Percentiles rank a stretch among this genome's conserved stretches.
Evolutionary conservation across 2,888 invertebrate species (phyloP).

Genomic region (Pheosia tremula): DNA sequence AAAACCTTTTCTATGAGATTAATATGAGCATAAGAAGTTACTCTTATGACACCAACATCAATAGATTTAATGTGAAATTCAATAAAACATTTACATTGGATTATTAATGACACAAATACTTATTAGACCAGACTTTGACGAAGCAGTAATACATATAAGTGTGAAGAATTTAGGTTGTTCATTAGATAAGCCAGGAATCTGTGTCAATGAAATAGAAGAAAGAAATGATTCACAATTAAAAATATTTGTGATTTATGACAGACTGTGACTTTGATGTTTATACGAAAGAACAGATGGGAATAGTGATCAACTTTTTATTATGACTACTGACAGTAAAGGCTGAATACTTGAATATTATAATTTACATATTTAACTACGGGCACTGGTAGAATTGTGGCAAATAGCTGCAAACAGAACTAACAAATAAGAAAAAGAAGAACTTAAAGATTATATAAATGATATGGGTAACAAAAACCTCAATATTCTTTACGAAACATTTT

Average conservation of each 20-base stretch:
- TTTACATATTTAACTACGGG: too few species aligned
- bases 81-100: constrained; percentile 6
- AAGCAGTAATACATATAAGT: constrained; percentile 18
- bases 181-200: constrained; percentile 9
- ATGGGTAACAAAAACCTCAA: too few species aligned
- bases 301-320: background rate
- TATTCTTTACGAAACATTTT: too few species aligned
- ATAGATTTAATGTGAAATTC: constrained; percentile 15
- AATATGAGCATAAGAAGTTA: background rate
- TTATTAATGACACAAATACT: constrained; percentile 20
- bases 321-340: background rate
- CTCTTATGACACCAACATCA: constrained; percentile 24
- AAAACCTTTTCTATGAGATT: background rate
- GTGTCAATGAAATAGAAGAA: constrained; percentile 9
- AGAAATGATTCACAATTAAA: background rate
- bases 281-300: background rate
- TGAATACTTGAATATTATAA: background rate
- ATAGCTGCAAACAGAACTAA: too few species aligned
- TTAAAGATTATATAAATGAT: too few species aligned
- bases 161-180: constrained; percentile 9
- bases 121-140: constrained; percentile 25
- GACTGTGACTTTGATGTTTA: constrained; percentile 1
- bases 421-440: too few species aligned
- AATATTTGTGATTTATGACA: constrained; percentile 6
- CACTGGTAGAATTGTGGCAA: too few species aligned